Evolutionary conservation across 2,113 vertebrate genomes (phyloP).

Genomic region (Fregata magnificens): DNA sequence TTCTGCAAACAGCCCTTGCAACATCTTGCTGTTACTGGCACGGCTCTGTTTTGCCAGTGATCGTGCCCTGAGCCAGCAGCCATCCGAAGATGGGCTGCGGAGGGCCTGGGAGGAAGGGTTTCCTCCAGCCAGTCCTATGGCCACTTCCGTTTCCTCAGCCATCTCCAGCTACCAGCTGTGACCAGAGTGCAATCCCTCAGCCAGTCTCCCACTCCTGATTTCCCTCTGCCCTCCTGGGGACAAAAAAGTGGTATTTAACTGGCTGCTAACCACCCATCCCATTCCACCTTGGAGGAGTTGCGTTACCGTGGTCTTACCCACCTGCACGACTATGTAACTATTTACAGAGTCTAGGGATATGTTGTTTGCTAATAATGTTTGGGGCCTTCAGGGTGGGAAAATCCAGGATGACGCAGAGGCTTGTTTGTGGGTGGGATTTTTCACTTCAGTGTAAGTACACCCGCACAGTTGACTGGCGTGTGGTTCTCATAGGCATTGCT

Average conservation of each 20-base stretch:
- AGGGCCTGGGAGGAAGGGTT: not conserved
- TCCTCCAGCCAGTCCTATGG: not conserved
- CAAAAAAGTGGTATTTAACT: not conserved
- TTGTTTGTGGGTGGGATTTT: not conserved
- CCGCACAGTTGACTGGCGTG: not conserved
- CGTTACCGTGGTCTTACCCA: not conserved
- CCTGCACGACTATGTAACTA: rapidly evolving
- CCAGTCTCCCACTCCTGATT: not conserved
- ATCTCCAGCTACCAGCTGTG: not conserved
- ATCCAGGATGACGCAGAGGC: not conserved
- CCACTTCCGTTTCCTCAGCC: not conserved
- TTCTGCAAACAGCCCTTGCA: not conserved
- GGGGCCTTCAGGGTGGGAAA: not conserved
- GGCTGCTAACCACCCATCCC: not conserved
- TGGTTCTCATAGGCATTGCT: not conserved
- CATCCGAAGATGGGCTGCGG: not conserved
- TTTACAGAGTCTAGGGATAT: not conserved
- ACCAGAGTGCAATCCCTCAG: not conserved
- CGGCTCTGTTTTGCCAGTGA: not conserved
- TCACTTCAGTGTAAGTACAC: not conserved
- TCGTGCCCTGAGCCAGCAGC: not conserved
- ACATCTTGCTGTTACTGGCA: not conserved
- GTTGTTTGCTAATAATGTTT: not conserved
- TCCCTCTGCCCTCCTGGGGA: not conserved
- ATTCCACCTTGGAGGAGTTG: not conserved